These are phyloP conservation scores for Pseudorhiza aurosa DNA, from an alignment of 30 jellyfish, hydroid and myxozoan genomes.

Conservation along the genomic window DNA sequence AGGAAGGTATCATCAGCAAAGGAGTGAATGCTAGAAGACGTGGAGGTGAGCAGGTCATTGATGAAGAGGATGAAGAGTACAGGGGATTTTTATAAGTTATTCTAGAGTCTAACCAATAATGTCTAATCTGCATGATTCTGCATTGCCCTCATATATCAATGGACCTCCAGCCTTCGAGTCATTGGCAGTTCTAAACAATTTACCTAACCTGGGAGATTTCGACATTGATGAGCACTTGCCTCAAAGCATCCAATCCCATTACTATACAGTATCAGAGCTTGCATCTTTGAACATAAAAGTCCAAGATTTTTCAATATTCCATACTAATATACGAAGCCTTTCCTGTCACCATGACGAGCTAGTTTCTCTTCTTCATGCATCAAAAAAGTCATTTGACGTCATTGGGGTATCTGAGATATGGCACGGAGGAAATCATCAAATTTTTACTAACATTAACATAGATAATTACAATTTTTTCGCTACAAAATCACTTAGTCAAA, in stretches of 20 bases:
- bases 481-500: slow-evolving; percentile 23
- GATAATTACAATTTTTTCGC: slow-evolving; percentile 5
- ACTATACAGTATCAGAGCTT: slow-evolving; percentile 37
- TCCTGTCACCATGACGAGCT: slow-evolving; percentile 37
- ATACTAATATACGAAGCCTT: slow-evolving; percentile 37
- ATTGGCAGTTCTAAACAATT: slow-evolving; percentile 7
- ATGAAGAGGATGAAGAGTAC: too few relatives aligned
- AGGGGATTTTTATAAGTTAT: background rate
- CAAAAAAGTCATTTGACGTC: background rate
- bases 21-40: too few relatives aligned
- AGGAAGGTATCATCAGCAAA: too few relatives aligned
- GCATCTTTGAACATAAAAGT: slow-evolving; percentile 9
- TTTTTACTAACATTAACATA: background rate
- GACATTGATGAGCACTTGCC: slow-evolving; percentile 45
- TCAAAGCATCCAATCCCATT: slow-evolving; percentile 32
- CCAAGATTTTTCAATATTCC: slow-evolving; percentile 24
- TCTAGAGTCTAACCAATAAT: background rate
- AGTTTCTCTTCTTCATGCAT: slow-evolving; percentile 12
- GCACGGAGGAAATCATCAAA: slow-evolving; percentile 15
- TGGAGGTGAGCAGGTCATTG: too few relatives aligned
- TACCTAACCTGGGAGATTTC: slow-evolving; percentile 27
- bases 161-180: slow-evolving; percentile 44
- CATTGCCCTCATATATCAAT: slow-evolving; percentile 23
- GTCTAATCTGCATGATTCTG: slow-evolving; percentile 20
- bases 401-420: slow-evolving; percentile 52